phyloP scores from a whole-genome alignment of 1,140 invertebrate genomes.

The Parapsyche elsis region DNA sequence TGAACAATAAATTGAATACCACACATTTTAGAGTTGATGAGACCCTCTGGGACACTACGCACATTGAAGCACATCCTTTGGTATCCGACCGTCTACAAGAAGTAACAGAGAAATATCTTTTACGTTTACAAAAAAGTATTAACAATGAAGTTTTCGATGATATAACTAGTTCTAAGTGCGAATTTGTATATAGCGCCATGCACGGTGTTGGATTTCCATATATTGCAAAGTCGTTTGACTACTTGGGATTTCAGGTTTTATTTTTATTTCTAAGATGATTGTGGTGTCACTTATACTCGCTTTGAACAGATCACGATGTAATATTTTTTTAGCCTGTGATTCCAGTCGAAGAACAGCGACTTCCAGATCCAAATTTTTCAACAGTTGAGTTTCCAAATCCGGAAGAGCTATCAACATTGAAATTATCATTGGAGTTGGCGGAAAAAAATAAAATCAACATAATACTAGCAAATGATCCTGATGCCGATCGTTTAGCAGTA shows the following conservation, averaged over 20 bases:
- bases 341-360: slow-evolving; percentile 83
- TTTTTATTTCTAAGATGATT: slow-evolving; percentile 30
- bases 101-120: slow-evolving; percentile 75
- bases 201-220: slow-evolving; percentile 95
- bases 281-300: not conserved
- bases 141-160: slow-evolving; percentile 66
- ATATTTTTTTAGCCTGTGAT: slow-evolving; percentile 51
- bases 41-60: slow-evolving; percentile 62
- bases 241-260: slow-evolving; percentile 75
- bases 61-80: slow-evolving; percentile 64
- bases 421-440: slow-evolving; percentile 88
- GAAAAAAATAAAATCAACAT: slow-evolving; percentile 76
- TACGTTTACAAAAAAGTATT: slow-evolving; percentile 69
- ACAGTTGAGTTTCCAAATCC: slow-evolving; percentile 98
- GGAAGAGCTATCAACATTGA: slow-evolving; percentile 93
- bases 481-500: slow-evolving; percentile 95
- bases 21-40: slow-evolving; percentile 64
- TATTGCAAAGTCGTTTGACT: slow-evolving; percentile 80
- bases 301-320: not conserved
- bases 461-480: slow-evolving; percentile 98
- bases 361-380: slow-evolving; percentile 96
- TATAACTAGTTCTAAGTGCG: slow-evolving; percentile 73
- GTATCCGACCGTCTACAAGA: slow-evolving; percentile 71
- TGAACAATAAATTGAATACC: slow-evolving; percentile 28
- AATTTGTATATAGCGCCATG: slow-evolving; percentile 95